These are phyloP conservation scores for Spea bombifrons DNA, from an alignment of 2,113 vertebrate species.

Conservation along the genomic window DNA sequence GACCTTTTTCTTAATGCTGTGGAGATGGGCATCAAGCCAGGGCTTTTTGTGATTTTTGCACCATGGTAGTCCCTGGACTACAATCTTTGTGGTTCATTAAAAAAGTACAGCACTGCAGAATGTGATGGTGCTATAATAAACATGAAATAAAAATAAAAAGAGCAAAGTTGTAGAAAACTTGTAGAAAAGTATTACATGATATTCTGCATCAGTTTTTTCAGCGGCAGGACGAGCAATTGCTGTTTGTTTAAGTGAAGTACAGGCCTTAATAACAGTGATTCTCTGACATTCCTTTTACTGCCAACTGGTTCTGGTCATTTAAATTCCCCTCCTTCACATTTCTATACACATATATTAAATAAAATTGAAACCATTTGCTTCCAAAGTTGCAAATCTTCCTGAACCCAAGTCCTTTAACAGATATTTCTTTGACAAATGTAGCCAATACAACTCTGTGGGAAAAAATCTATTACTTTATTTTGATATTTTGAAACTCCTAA, in stretches of 20 bases:
- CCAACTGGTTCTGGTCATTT: background rate
- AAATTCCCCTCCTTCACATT: background rate
- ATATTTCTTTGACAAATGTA: background rate
- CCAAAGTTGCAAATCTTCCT: background rate
- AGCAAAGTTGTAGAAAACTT: slow-evolving; percentile 1
- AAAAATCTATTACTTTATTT: background rate
- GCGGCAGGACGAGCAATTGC: background rate
- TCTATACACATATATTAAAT: background rate
- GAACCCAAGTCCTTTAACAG: background rate
- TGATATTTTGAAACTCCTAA: background rate
- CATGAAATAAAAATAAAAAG: background rate
- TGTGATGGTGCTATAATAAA: too few species aligned
- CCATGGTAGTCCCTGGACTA: background rate
- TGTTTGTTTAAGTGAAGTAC: background rate
- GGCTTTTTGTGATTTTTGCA: background rate
- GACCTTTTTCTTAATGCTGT: background rate
- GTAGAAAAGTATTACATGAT: background rate
- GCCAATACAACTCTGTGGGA: background rate
- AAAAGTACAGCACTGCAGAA: too few species aligned
- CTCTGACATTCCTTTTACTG: background rate
- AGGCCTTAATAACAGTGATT: background rate
- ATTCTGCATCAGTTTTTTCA: background rate
- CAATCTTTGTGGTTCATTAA: slow-evolving; percentile 2
- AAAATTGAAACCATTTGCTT: background rate
- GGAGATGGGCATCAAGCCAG: background rate